These are phyloP conservation scores for Notospermus geniculatus DNA, from an alignment of 1,140 invertebrate genomes.

Conservation along the genomic window DNA sequence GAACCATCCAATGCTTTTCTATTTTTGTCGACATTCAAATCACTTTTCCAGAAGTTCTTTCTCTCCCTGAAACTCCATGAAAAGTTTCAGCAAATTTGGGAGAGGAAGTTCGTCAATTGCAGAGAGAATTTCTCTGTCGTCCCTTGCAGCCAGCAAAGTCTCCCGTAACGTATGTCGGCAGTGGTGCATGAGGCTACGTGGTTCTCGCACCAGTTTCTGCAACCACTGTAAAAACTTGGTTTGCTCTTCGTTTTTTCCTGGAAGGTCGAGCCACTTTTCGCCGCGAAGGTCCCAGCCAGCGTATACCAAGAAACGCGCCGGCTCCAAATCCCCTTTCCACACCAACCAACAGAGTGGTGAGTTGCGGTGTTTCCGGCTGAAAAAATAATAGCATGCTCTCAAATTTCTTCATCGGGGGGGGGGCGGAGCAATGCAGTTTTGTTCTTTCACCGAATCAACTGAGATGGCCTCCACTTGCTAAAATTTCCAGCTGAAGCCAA, in stretches of 20 bases:
- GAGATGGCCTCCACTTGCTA: too few species aligned
- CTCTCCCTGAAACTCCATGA: constrained; percentile 19
- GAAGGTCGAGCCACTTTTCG: constrained; percentile 29
- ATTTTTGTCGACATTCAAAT: too few species aligned
- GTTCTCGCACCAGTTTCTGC: constrained; percentile 6
- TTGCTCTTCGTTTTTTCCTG: constrained; percentile 25
- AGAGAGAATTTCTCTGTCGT: constrained; percentile 24
- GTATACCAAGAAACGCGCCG: constrained; percentile 24
- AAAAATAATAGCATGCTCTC: too few species aligned
- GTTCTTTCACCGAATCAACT: too few species aligned
- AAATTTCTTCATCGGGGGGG: too few species aligned
- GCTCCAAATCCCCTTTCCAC: constrained; percentile 24
- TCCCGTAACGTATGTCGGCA: constrained; percentile 20
- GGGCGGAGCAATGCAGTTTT: too few species aligned
- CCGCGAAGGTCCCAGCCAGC: constrained; percentile 28
- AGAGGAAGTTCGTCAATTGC: constrained; percentile 19
- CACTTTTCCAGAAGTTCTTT: not conserved
- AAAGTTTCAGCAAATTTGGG: constrained; percentile 23
- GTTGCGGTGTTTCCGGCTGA: constrained; percentile 16
- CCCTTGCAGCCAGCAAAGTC: constrained; percentile 12
- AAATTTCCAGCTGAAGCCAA: too few species aligned
- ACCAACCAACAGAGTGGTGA: constrained; percentile 32
- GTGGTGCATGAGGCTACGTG: constrained; percentile 17
- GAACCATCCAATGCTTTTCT: too few species aligned
- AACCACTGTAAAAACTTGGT: constrained; percentile 21